These are phyloP conservation scores for Dendrolimus punctatus DNA, from an alignment of 1,140 invertebrate species.

Conservation along the genomic window DNA sequence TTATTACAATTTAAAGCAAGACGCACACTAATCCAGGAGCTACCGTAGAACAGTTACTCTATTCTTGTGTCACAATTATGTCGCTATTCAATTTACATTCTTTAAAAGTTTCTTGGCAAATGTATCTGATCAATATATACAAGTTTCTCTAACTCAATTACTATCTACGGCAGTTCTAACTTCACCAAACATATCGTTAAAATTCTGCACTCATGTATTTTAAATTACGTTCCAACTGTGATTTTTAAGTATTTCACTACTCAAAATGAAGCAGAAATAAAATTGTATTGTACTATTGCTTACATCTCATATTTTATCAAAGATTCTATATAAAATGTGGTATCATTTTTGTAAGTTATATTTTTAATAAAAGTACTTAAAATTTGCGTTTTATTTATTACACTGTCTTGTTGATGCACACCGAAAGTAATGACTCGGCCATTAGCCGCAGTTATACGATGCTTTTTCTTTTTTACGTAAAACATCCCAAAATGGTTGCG, in stretches of 20 bases:
- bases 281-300: not conserved
- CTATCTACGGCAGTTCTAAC: too few relatives aligned
- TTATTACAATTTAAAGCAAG: too few relatives aligned
- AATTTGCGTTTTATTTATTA: conserved; percentile 46
- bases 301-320: conserved; percentile 1
- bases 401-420: conserved; percentile 6
- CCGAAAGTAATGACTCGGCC: conserved; percentile 15
- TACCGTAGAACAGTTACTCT: too few relatives aligned
- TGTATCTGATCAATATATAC: too few relatives aligned
- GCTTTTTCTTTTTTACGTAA: conserved; percentile 17
- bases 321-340: not conserved
- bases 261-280: too few relatives aligned
- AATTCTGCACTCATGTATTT: conserved; percentile 13
- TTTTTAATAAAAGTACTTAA: conserved; percentile 44
- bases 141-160: too few relatives aligned
- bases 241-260: conserved; percentile 3
- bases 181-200: conserved; percentile 4
- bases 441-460: conserved; percentile 19
- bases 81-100: too few relatives aligned
- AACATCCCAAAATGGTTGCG: conserved; percentile 27
- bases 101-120: too few relatives aligned
- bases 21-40: too few relatives aligned
- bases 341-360: conserved; percentile 27
- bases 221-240: conserved; percentile 12
- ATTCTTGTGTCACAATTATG: too few relatives aligned